Evolutionary conservation across 1,140 invertebrate species (phyloP), one percentile per base, ranked within the genome.

Genomic region (Coboldia fuscipes): DNA sequence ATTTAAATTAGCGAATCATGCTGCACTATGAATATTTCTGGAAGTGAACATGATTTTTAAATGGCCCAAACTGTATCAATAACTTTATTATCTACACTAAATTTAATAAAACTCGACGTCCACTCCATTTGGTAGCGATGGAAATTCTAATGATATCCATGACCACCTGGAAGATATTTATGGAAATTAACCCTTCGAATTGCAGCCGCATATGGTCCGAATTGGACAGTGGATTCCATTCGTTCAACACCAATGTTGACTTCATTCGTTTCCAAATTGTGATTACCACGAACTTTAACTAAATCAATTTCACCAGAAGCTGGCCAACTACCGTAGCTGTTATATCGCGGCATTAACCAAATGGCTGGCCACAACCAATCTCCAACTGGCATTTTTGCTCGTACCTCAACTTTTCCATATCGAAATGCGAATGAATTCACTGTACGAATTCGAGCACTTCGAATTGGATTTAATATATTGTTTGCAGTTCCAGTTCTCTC

Each of bases 361-460:
- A 33, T 34, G 62, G 63, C 61, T 38, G 72, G 71, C 60, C 66
- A 73, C 19, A 75, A 48, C 72, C 72, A 76, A 50, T 76, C 72
- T 24, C 72, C 72, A 3, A 44, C 45, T 0, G 72, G 72, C 33
- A 75, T 47, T 52, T 72, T 73, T 3, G 72, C 72, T 20, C 57
- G 58, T 17, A 75, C 52, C 52, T 73, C 62, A 22, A 75, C 49
- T 37, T 58, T 61, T 5, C 69, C 71, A 37, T 70, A 74, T 34
- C 50, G 50, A 46, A 70, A 70, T 21, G 51, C 49, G 40, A 70
- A 63, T 12, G 57, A 55, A 14, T 59, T 44, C 3, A 54, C 43
- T 3, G 65, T 64, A 16, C 57, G 54, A 13, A 72, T 38, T 39
- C 62, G 51, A 9, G 66, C 67, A 35, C 65, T 69, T 42, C 57